Base-by-base conservation (phyloP, 2,113 vertebrate species). In the Naja naja region DNA sequence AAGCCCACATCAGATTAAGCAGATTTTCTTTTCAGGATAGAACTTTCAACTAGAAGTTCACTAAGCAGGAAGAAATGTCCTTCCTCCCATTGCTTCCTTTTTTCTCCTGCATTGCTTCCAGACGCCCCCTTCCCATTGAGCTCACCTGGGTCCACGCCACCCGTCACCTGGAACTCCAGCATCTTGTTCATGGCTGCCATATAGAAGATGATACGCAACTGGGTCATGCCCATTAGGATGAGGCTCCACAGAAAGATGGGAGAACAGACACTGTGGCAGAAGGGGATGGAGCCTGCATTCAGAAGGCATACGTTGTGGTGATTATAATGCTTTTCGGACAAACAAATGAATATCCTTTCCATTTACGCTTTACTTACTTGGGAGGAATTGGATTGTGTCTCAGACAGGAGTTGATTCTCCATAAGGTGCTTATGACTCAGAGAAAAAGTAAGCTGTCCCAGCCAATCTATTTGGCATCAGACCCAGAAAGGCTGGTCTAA, bases 101-200 rank as follows among this genome's bases (percentile, higher is more conserved):
- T 23, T 18, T 10, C 23, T 45, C n/a, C 34, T 52, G 8, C 25
- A 23, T 30, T 55, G 23, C 30, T 22, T 43, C 34, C 74, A 81
- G 18, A 18, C 18, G 6, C 5, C 18, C 18, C 5, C 8, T 2
- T 20, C 88, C 34, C 20, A 1, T 43, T 47, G 86, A 49, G 54
- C 45, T 97, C 89, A 97, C 97, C 96, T 1, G 94, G 91, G 4
- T 96, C 20, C 92, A 89, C 56, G 91, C 94, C 92, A 0, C 92
- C 94, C 0, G 93, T 97, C n/a, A 99, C 96, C n/a, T 98, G 27
- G 93, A 97, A 98, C 97, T 98, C 98, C 93, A 99, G 95, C 98
- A 99, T 98, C 96, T 98, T 99, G 97, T 99, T 99, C 99, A 99
- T 98, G 56, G 98, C 98, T 0, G 98, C 99, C 99, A 99, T 99